Conservation (phyloP, 2,113 vertebrate genomes). For the Crotalus tigris region DNA sequence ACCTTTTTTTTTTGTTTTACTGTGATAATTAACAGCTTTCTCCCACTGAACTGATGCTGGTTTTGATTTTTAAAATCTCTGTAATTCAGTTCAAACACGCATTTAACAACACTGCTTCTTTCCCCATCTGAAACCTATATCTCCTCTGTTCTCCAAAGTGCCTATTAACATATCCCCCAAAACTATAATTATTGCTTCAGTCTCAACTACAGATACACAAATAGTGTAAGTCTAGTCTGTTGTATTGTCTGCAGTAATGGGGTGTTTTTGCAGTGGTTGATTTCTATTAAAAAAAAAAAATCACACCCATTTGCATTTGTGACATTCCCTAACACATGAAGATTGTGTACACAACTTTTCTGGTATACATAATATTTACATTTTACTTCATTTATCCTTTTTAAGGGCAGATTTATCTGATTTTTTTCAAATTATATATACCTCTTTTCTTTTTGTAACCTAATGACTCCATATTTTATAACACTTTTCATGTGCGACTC, state of each 20-base stretch:
- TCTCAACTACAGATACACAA: not conserved
- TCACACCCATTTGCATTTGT: not conserved
- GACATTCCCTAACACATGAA: not conserved
- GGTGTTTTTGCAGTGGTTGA: not conserved
- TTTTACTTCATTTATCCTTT: not conserved
- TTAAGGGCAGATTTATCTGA: not conserved
- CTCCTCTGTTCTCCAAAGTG: not conserved
- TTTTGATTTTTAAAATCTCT: not conserved
- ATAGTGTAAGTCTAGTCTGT: not conserved
- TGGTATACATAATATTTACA: not conserved
- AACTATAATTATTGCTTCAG: not conserved
- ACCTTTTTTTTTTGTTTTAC: not conserved
- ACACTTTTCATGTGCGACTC: not conserved
- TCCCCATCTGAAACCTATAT: not conserved
- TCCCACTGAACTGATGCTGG: not conserved
- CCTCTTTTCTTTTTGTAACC: not conserved
- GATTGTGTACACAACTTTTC: not conserved
- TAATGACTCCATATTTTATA: not conserved
- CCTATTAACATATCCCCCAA: not conserved
- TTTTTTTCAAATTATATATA: not conserved
- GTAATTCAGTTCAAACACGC: not conserved
- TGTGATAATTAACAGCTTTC: not conserved
- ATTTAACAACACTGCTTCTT: not conserved
- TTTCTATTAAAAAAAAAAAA: not conserved
- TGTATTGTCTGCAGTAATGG: not conserved